A percentile compares a stretch with the other conserved stretches of the same genome.
These are phyloP conservation scores for Ifrita kowaldi DNA, from an alignment of 2,113 vertebrate species.

Conservation along the genomic window DNA sequence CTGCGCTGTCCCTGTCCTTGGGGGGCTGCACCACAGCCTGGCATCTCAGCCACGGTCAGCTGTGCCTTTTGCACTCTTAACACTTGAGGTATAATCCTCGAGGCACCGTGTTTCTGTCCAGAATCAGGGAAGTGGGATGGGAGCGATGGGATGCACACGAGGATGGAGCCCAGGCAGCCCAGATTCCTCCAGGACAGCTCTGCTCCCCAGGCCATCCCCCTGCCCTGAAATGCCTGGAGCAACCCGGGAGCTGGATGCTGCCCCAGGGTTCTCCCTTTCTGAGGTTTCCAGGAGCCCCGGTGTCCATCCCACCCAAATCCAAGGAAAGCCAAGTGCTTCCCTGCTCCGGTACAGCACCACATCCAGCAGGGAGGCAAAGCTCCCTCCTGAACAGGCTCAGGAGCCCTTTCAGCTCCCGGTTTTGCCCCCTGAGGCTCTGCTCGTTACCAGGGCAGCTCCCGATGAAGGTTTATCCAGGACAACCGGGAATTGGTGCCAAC, in stretches of 20 bases:
- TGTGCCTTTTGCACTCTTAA: not conserved
- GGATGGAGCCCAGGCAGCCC: not conserved
- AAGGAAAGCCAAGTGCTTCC: not conserved
- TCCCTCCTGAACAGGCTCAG: not conserved
- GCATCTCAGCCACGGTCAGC: accelerated
- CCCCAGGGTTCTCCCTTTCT: not conserved
- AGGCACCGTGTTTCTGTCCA: not conserved
- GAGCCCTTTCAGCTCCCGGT: not conserved
- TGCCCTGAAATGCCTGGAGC: not conserved
- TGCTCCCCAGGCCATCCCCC: not conserved
- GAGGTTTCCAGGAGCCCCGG: not conserved
- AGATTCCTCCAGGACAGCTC: not conserved
- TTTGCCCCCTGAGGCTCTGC: not conserved
- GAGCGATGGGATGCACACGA: not conserved
- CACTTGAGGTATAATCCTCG: not conserved
- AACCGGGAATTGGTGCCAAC: not conserved
- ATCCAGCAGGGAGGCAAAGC: not conserved
- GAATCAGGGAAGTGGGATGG: not conserved
- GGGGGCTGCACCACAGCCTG: not conserved
- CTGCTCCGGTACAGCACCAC: accelerated
- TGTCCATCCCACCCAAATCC: not conserved
- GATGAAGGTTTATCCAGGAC: not conserved
- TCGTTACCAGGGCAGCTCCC: not conserved
- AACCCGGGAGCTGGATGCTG: not conserved
- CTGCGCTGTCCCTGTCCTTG: not conserved